These are phyloP conservation scores for Apis dorsata DNA, from an alignment of 1,140 invertebrate species.

Conservation along the genomic window DNA sequence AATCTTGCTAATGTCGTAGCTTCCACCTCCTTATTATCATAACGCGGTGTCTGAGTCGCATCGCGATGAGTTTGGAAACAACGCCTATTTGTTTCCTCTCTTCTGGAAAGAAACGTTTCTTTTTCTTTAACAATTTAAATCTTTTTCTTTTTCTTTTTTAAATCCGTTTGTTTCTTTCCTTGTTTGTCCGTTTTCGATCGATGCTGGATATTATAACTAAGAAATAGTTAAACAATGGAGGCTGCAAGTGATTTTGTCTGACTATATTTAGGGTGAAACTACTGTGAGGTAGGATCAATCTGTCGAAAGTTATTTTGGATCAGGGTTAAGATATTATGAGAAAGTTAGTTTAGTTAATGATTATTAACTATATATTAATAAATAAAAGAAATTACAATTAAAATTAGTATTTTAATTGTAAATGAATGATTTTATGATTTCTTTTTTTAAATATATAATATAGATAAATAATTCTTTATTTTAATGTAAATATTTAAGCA, in stretches of 20 bases:
- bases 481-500: too few species aligned
- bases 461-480: too few species aligned
- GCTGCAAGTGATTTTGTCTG: background rate
- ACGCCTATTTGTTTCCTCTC: slow-evolving; percentile 49
- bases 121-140: slow-evolving; percentile 20
- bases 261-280: background rate
- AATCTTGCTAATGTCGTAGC: slow-evolving; percentile 66
- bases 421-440: too few species aligned
- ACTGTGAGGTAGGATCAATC: background rate
- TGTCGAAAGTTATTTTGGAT: too few species aligned
- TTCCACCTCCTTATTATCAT: slow-evolving; percentile 63
- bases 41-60: slow-evolving; percentile 42
- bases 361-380: background rate
- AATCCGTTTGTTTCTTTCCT: background rate
- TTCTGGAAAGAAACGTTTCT: background rate
- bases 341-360: background rate
- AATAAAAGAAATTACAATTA: background rate
- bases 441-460: too few species aligned
- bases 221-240: background rate
- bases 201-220: background rate
- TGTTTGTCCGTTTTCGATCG: background rate
- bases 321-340: background rate
- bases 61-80: slow-evolving; percentile 53
- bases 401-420: too few species aligned
- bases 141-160: slow-evolving; percentile 10